A percentile compares a stretch with the other conserved stretches of the same genome.
phyloP scores from a whole-genome alignment of 1,140 invertebrate species.

The Coptotermes formosanus region DNA sequence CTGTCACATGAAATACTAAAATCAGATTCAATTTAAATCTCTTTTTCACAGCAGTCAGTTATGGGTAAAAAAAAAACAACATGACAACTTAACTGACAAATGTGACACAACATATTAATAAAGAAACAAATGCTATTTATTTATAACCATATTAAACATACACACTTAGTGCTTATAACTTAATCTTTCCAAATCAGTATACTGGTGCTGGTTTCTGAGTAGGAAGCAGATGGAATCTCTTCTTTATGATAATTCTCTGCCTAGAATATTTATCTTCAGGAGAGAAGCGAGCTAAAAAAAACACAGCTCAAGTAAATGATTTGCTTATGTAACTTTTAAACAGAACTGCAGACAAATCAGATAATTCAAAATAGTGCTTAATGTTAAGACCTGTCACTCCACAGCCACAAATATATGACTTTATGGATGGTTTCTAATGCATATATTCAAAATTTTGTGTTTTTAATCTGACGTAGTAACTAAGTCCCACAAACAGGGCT shows the following conservation, averaged over 20 bases:
- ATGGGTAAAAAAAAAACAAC: too few species aligned
- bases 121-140: neutral
- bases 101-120: too few species aligned
- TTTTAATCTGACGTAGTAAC: too few species aligned
- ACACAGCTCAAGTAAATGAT: neutral
- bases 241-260: slow-evolving; percentile 86
- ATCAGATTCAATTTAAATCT: too few species aligned
- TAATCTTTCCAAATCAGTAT: slow-evolving; percentile 50
- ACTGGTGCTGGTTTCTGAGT: slow-evolving; percentile 79
- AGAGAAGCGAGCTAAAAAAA: slow-evolving; percentile 82
- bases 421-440: too few species aligned
- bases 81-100: too few species aligned
- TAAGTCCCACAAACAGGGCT: too few species aligned
- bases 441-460: too few species aligned
- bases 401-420: too few species aligned
- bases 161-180: neutral
- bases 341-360: neutral
- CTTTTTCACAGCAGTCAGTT: too few species aligned
- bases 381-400: too few species aligned
- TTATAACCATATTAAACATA: neutral
- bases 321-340: neutral
- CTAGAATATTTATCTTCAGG: slow-evolving; percentile 94
- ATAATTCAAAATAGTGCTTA: neutral
- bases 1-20: too few species aligned
- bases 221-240: slow-evolving; percentile 81